A percentile compares a stretch with the other conserved stretches of the same genome.
phyloP scores from a whole-genome alignment of 2,888 invertebrate genomes.

The Leptopilina myrica region DNA sequence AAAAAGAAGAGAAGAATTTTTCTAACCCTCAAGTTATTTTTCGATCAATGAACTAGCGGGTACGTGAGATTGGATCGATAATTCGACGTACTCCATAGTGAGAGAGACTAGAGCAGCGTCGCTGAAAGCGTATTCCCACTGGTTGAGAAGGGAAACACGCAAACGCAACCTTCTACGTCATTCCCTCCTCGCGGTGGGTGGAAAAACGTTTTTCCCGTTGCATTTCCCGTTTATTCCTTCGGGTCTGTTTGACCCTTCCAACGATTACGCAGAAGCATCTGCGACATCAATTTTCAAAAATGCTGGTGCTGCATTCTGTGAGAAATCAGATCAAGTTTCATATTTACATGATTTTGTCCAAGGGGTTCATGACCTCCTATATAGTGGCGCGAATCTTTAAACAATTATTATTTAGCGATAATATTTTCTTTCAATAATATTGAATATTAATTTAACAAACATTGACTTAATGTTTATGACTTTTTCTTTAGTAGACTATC shows the following conservation, averaged over 20 bases:
- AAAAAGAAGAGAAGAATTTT: neutral
- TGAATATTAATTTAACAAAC: too few relatives aligned
- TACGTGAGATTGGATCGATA: slow-evolving; percentile 34
- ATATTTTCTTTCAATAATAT: too few relatives aligned
- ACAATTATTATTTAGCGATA: neutral
- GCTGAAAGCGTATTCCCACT: slow-evolving; percentile 30
- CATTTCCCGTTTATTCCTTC: slow-evolving; percentile 12
- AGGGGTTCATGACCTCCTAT: neutral
- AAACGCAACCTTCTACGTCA: slow-evolving; percentile 36
- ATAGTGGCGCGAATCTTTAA: neutral
- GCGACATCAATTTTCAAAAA: slow-evolving; percentile 20
- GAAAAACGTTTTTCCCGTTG: slow-evolving; percentile 26
- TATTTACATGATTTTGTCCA: neutral
- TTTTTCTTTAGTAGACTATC: too few relatives aligned
- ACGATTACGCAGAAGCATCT: neutral
- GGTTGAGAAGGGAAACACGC: slow-evolving; percentile 25
- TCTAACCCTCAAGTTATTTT: neutral
- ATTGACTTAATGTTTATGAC: too few relatives aligned
- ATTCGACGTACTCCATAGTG: slow-evolving; percentile 29
- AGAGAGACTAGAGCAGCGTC: slow-evolving; percentile 27
- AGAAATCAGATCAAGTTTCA: neutral
- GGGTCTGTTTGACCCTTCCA: neutral
- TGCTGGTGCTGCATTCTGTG: slow-evolving; percentile 45
- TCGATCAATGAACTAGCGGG: slow-evolving; percentile 31
- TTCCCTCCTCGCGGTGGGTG: neutral